Conservation (phyloP, 2,888 invertebrate genomes). For the Scotopteryx bipunctaria region DNA sequence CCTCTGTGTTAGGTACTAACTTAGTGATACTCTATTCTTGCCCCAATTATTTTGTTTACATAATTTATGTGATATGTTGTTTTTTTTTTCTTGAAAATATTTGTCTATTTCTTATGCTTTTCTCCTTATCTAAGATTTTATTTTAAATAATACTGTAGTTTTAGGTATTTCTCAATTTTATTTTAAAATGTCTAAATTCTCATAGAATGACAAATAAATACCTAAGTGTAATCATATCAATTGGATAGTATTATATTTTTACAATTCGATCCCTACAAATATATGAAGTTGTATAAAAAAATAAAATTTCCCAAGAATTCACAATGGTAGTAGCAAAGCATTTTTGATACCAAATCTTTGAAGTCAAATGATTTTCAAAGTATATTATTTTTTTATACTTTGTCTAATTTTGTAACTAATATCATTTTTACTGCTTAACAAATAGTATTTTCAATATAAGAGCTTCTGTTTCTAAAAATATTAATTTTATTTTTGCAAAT, state of each 20-base stretch:
- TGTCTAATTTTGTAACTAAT: too few relatives aligned
- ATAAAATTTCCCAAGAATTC: too few relatives aligned
- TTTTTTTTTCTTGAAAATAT: not conserved
- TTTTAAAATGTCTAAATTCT: slow-evolving; percentile 31
- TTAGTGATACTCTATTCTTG: slow-evolving; percentile 3
- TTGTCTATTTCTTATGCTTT: not conserved
- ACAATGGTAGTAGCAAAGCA: too few relatives aligned
- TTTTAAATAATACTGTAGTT: not conserved
- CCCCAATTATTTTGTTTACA: slow-evolving; percentile 3
- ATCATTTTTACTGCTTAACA: too few relatives aligned
- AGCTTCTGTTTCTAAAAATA: not conserved
- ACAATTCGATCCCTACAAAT: not conserved
- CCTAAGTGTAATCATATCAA: slow-evolving; percentile 41
- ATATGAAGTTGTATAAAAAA: not conserved
- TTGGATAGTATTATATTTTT: slow-evolving; percentile 13
- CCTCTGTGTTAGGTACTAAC: slow-evolving; percentile 8
- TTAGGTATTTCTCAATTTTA: not conserved
- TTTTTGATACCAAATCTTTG: too few relatives aligned
- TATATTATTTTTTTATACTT: too few relatives aligned
- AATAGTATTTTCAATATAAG: not conserved
- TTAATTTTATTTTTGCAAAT: not conserved
- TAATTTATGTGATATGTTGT: not conserved
- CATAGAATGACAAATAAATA: slow-evolving; percentile 57
- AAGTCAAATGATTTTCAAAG: too few relatives aligned
- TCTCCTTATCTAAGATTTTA: not conserved